Evolutionary conservation across 2,113 vertebrate species (phyloP), one percentile per base, ranked within the genome.

Genomic region (Pterocles orientalis): DNA sequence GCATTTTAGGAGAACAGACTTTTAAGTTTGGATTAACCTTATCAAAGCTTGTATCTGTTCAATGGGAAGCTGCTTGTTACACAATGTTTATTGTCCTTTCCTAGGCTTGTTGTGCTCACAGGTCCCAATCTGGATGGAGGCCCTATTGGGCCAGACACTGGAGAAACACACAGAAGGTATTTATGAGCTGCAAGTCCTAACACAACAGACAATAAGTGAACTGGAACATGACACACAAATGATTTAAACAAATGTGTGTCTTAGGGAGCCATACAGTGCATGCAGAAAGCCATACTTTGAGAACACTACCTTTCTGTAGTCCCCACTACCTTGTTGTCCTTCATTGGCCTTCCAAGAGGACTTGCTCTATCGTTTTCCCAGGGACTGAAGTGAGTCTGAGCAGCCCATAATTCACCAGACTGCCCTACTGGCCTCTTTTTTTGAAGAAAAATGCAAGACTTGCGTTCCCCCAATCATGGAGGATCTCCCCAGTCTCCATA

Each of bases 391-490:
- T 25, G 33, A 58, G 60, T 31, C 62, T 82, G 34, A 29, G 18
- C 19, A 60, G 50, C 4, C 33, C 45, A 17, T 36, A 82, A 76
- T 64, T 36, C n/a, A 60, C 31, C 12, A 33, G 45, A n/a, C 21
- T 68, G 17, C 24, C 54, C 12, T 25, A 54, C 18, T 47, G 18
- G n/a, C 10, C 21, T 36, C 20, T 17, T 62, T 47, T 53, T 29
- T 41, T 41, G 28, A 89, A 79, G 19, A 34, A 26, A 48, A 69
- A 9, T 21, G 19, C 18, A 78, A 79, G 18, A 62, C 5, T 64
- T 68, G 18, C 4, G 3, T 31, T 70, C 2, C 8, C 7, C 6
- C 14, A 64, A 4, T 39, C 23, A 87, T 0, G 1, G 8, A 45
- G 79, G 20, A 73, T 45, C 9, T 78, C n/a, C 54, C 11, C 39